phyloP scores from a whole-genome alignment of 2,888 invertebrate genomes.

The Mantis religiosa region DNA sequence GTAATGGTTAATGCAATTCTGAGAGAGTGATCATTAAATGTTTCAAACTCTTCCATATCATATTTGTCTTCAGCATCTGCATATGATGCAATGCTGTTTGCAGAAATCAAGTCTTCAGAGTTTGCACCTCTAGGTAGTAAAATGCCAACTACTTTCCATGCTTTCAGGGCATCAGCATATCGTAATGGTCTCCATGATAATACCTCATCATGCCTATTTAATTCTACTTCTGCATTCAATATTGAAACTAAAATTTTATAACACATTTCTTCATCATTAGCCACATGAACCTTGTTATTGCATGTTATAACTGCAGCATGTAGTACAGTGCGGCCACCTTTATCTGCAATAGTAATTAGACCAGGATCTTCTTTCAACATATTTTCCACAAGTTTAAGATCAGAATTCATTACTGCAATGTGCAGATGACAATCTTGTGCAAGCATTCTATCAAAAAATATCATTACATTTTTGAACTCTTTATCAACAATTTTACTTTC shows the following conservation, averaged over 20 bases:
- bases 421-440: constrained; percentile 13
- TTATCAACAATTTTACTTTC: constrained; percentile 5
- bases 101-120: not conserved
- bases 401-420: not conserved
- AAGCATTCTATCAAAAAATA: constrained; percentile 20
- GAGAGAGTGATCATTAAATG: not conserved
- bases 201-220: not conserved
- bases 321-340: constrained; percentile 11
- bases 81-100: not conserved
- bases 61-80: not conserved
- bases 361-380: not conserved
- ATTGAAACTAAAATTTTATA: not conserved
- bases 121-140: not conserved
- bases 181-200: not conserved
- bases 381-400: not conserved
- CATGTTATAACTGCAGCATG: not conserved
- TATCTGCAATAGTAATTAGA: not conserved
- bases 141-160: not conserved
- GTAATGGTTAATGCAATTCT: not conserved
- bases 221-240: not conserved
- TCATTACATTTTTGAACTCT: not conserved
- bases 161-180: not conserved
- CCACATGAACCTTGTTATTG: not conserved
- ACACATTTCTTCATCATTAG: not conserved
- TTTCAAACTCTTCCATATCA: not conserved